Evolutionary conservation across 64 coral and sea anemone species (phyloP), one percentile per base, ranked within the genome.

Genomic region (Montipora cactus): DNA sequence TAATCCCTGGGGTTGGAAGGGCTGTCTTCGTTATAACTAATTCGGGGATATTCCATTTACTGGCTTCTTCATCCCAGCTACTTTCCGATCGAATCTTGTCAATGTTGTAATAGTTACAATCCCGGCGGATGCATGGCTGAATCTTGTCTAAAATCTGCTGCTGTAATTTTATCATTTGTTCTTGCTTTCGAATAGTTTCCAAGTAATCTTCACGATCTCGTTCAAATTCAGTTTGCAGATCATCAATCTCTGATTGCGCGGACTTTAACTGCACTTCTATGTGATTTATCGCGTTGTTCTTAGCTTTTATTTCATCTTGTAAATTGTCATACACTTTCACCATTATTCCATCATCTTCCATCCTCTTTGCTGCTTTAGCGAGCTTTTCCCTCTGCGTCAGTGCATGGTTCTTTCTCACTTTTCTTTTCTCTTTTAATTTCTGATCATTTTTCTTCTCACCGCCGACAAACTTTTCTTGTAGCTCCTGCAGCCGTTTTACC

Each of bases 91-190:
- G 94, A 23, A 99, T 77, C 69, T 77, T 93, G 47, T 99, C 97
- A 25, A 99, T 88, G 75, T 99, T 99, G 37, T 94, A 96, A 62
- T 99, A 99, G 80, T 99, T 99, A 84, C 97, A 99, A 73, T 99
- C 97, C 9, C 97, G 91, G 1, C 95, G 95, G 58, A 99, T 96
- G n/a, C 95, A 99, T 8, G 97, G 97, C 80, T 99, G 95, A 4
- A 99, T 96, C 70, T 96, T 96, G 77, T 99, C 95, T 28, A 99
- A 67, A 19, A 99, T 77, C 48, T 96, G 95, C 23, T 99, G 95
- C 48, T 99, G 97, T 19, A 99, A 79, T 67, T 94, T 93, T 1
- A 99, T 77, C 79, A 69, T 89, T 46, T 93, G 95, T 49, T 99
- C 97, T 37, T 96, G 97, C 78, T 96, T 99, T 12, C 97, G 92